Conservation (phyloP, 2,113 vertebrate genomes). For the Ursus arctos region DNA sequence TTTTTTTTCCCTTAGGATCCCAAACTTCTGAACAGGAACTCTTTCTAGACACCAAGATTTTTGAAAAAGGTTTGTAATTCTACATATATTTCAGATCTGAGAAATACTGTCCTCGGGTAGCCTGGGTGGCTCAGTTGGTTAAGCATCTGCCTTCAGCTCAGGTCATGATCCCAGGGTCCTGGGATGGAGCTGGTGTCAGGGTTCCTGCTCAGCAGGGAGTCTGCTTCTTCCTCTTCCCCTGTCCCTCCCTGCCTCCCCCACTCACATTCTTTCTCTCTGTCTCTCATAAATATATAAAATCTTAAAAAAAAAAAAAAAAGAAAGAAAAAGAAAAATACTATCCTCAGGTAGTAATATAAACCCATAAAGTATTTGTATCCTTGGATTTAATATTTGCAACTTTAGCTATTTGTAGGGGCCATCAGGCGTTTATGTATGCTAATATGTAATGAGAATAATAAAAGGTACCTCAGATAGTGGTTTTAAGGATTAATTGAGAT, state of each 20-base stretch:
- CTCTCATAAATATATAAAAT: not conserved
- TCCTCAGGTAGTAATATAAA: not conserved
- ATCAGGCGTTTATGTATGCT: not conserved
- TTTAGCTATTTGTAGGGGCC: not conserved
- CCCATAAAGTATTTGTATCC: not conserved
- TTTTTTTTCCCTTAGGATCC: constrained; percentile 85
- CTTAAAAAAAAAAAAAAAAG: not conserved
- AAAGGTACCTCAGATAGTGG: not conserved
- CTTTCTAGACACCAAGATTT: constrained; percentile 91
- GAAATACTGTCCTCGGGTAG: not conserved
- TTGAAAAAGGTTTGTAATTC: constrained; percentile 90
- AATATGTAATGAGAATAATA: constrained; percentile 51
- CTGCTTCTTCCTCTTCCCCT: not conserved
- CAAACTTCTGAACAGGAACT: constrained; percentile 91
- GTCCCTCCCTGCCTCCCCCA: not conserved
- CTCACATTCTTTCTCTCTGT: not conserved
- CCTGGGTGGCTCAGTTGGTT: not conserved
- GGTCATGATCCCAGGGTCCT: not conserved
- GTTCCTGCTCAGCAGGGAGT: not conserved
- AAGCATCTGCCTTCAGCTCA: not conserved
- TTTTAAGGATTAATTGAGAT: constrained; percentile 51
- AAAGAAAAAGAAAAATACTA: not conserved
- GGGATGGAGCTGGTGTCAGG: not conserved
- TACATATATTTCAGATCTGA: constrained; percentile 53
- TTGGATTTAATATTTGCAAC: constrained; percentile 52